These are phyloP conservation scores for Pedetes capensis DNA, from an alignment of 2,113 vertebrate genomes.

Conservation along the genomic window DNA sequence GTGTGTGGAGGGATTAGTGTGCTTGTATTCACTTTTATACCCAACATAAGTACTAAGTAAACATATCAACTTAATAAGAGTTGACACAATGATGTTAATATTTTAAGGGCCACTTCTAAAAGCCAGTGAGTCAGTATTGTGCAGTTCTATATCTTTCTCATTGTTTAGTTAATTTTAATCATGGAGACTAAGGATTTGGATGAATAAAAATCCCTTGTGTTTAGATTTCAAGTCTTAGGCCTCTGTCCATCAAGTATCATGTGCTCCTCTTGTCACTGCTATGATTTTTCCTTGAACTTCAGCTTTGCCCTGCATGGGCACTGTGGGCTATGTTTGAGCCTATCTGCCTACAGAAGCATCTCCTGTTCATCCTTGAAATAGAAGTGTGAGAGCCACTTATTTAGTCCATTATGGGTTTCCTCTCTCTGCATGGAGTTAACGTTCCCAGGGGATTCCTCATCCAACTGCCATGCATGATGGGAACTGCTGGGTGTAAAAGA, in stretches of 20 bases:
- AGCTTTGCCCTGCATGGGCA: background rate
- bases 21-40: background rate
- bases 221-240: background rate
- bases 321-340: background rate
- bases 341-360: background rate
- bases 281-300: conserved; percentile 5
- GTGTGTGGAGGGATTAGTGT: background rate
- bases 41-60: background rate
- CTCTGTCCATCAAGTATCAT: background rate
- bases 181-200: background rate
- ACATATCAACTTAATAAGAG: background rate
- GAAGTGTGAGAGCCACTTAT: background rate
- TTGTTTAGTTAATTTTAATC: background rate
- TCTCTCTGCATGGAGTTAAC: background rate
- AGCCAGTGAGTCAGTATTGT: background rate
- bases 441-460: too few relatives aligned
- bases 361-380: background rate
- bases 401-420: background rate
- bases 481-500: background rate
- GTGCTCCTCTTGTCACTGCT: background rate
- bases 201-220: background rate
- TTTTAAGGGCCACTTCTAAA: background rate
- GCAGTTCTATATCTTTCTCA: background rate
- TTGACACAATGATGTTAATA: background rate
- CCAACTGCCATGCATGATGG: background rate